These are phyloP conservation scores for Grammomys surdaster DNA, from an alignment of 2,113 vertebrate species.

Conservation along the genomic window DNA sequence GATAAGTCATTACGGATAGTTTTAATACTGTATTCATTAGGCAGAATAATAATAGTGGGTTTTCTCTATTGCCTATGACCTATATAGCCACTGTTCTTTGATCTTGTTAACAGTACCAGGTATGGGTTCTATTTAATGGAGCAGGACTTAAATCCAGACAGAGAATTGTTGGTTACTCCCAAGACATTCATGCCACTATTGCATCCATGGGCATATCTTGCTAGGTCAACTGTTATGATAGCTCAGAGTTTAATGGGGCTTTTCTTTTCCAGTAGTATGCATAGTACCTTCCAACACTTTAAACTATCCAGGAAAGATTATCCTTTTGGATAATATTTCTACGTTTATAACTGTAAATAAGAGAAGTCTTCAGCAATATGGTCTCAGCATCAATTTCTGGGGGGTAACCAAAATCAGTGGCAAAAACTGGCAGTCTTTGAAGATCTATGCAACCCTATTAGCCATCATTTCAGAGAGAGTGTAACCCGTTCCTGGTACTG, in stretches of 20 bases:
- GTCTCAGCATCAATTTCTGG: background rate
- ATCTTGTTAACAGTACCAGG: background rate
- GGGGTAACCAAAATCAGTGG: background rate
- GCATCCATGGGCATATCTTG: background rate
- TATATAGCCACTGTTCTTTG: background rate
- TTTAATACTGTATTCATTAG: background rate
- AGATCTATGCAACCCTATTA: background rate
- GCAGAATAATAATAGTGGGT: background rate
- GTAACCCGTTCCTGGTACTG: background rate
- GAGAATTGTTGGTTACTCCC: background rate
- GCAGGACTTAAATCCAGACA: background rate
- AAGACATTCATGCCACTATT: background rate
- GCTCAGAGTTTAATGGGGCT: background rate
- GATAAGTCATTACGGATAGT: background rate
- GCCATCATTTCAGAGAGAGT: background rate
- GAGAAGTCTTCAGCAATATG: background rate
- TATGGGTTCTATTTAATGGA: background rate
- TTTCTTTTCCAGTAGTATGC: background rate
- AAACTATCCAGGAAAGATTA: background rate
- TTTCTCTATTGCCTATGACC: background rate
- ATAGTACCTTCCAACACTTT: background rate
- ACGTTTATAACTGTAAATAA: background rate
- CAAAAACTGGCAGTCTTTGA: background rate
- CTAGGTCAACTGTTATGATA: background rate
- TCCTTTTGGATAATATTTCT: background rate